Evolutionary conservation across 2,113 vertebrate species (phyloP).

Genomic region (Piaya cayana): DNA sequence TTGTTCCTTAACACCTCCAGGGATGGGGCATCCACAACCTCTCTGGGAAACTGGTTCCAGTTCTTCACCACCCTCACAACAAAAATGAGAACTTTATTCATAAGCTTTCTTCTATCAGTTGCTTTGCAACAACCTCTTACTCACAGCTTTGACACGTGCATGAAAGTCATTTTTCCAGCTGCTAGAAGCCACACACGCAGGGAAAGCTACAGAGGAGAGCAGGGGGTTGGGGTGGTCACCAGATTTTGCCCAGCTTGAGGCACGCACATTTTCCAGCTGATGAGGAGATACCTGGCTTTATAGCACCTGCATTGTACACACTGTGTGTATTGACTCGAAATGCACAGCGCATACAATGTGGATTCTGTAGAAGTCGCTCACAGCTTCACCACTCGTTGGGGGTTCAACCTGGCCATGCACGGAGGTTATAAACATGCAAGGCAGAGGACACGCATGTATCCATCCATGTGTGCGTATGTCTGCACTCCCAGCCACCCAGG

Average conservation of each 20-base stretch:
- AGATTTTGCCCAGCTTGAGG: background rate
- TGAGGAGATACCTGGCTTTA: constrained; percentile 65
- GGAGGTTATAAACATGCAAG: accelerated
- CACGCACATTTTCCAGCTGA: background rate
- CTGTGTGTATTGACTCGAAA: constrained; percentile 83
- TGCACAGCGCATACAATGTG: constrained; percentile 98
- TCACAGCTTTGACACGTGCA: background rate
- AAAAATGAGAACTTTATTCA: background rate
- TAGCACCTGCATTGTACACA: constrained; percentile 96
- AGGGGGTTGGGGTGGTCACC: background rate
- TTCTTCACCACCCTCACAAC: no score
- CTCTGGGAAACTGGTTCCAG: no score
- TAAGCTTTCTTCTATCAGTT: background rate
- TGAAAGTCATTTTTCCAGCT: background rate
- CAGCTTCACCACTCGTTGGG: background rate
- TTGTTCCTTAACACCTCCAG: no score
- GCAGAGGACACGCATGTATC: background rate
- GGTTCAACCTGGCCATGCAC: background rate
- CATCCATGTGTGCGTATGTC: background rate
- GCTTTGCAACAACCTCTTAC: background rate
- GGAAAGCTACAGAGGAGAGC: background rate
- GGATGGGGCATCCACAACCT: no score
- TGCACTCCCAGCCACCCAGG: background rate
- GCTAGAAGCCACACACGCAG: accelerated
- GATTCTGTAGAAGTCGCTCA: constrained; percentile 80